These are phyloP conservation scores for Cremastobaeus sp. DNA, from an alignment of 2,888 invertebrate species.

Conservation along the genomic window DNA sequence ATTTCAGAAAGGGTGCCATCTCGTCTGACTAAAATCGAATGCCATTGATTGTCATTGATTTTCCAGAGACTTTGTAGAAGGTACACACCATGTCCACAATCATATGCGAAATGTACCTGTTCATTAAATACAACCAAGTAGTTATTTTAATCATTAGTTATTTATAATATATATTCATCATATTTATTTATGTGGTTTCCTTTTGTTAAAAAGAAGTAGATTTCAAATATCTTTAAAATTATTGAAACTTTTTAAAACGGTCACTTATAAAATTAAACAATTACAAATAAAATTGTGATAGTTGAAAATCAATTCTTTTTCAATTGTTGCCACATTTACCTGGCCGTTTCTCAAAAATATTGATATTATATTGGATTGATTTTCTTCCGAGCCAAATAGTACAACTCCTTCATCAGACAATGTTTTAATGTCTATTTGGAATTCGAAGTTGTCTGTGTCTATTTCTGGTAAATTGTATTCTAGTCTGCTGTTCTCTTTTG, in stretches of 20 bases:
- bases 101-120: slow-evolving; percentile 85
- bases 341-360: slow-evolving; percentile 87
- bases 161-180: too few relatives aligned
- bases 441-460: slow-evolving; percentile 85
- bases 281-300: too few relatives aligned
- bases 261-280: too few relatives aligned
- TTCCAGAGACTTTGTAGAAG: slow-evolving; percentile 80
- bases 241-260: too few relatives aligned
- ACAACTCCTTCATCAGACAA: slow-evolving; percentile 87
- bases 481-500: slow-evolving; percentile 84
- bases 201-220: too few relatives aligned
- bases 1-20: slow-evolving; percentile 83
- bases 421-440: slow-evolving; percentile 89
- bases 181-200: too few relatives aligned
- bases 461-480: slow-evolving; percentile 82
- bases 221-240: too few relatives aligned
- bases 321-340: too few relatives aligned
- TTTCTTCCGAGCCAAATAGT: slow-evolving; percentile 88
- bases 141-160: too few relatives aligned
- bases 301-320: too few relatives aligned
- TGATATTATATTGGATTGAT: slow-evolving; percentile 84
- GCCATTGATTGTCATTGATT: slow-evolving; percentile 90
- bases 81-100: slow-evolving; percentile 84
- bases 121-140: not conserved
- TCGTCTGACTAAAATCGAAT: slow-evolving; percentile 85